Evolutionary conservation across 1,140 invertebrate genomes (phyloP).

Genomic region (Pseudomyrmex dendroicus): DNA sequence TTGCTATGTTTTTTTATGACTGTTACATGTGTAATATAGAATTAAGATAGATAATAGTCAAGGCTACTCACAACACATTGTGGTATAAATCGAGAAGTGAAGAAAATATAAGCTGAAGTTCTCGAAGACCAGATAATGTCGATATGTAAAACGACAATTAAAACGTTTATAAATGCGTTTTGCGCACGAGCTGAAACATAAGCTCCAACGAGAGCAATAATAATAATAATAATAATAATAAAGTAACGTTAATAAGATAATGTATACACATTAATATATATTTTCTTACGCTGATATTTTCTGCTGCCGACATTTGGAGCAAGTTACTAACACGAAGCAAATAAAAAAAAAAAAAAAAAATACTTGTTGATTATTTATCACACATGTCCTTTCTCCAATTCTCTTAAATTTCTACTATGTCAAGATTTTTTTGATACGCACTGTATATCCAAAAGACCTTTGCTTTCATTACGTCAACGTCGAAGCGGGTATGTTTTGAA

Average conservation of each 20-base stretch:
- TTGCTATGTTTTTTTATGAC: constrained; percentile 15
- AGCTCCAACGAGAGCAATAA: constrained; percentile 47
- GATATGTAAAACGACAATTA: neutral
- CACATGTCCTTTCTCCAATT: neutral
- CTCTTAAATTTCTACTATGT: neutral
- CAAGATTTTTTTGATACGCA: too few species aligned
- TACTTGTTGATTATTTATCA: neutral
- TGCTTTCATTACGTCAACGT: constrained; percentile 12
- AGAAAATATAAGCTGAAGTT: neutral
- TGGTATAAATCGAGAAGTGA: neutral
- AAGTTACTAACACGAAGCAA: constrained; percentile 63
- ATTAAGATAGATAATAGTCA: constrained; percentile 38
- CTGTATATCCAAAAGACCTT: neutral
- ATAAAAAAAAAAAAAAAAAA: constrained; percentile 42
- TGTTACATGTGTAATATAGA: constrained; percentile 36
- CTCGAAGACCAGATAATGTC: neutral
- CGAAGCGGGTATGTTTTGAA: constrained; percentile 2
- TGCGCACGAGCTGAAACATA: constrained; percentile 4
- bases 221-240: constrained; percentile 17
- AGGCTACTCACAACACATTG: constrained; percentile 29
- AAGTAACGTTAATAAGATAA: neutral
- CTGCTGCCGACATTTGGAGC: constrained; percentile 58
- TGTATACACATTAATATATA: constrained; percentile 44
- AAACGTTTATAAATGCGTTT: neutral
- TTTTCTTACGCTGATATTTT: constrained; percentile 60